Evolutionary conservation across 2,113 vertebrate genomes (phyloP).

Genomic region (Melanostigma gelatinosum): DNA sequence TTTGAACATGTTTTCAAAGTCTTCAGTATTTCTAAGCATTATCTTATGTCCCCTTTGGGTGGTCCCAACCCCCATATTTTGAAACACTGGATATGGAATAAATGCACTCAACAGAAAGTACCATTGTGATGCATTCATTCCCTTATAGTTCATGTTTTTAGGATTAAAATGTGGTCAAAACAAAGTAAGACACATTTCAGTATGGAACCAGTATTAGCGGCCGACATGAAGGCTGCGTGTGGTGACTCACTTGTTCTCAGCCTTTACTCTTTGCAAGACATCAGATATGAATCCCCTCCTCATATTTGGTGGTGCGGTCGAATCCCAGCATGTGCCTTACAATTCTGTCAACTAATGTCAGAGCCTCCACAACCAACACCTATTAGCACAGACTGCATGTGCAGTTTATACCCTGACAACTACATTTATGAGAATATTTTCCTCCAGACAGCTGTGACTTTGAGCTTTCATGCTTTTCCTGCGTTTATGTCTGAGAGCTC

Average conservation of each 20-base stretch:
- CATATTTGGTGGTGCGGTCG: constrained; percentile 39
- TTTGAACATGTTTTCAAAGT: not conserved
- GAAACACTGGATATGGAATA: not conserved
- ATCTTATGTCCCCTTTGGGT: not conserved
- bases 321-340: constrained; percentile 55
- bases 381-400: constrained; percentile 52
- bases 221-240: not conserved
- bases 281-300: constrained; percentile 60
- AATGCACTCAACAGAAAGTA: not conserved
- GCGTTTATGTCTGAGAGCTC: constrained; percentile 9
- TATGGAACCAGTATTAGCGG: not conserved
- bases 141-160: not conserved
- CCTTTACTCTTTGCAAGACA: constrained; percentile 55
- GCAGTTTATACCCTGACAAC: constrained; percentile 52
- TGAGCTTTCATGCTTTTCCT: constrained; percentile 36
- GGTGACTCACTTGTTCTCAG: constrained; percentile 8
- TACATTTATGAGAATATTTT: constrained; percentile 61
- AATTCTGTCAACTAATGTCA: constrained; percentile 55
- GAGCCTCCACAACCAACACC: constrained; percentile 55
- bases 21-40: not conserved
- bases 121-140: not conserved
- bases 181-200: not conserved
- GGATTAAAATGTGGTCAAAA: not conserved
- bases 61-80: not conserved
- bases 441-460: constrained; percentile 27